These are phyloP conservation scores for Aplocera efformata DNA, from an alignment of 2,888 invertebrate species.

Conservation along the genomic window DNA sequence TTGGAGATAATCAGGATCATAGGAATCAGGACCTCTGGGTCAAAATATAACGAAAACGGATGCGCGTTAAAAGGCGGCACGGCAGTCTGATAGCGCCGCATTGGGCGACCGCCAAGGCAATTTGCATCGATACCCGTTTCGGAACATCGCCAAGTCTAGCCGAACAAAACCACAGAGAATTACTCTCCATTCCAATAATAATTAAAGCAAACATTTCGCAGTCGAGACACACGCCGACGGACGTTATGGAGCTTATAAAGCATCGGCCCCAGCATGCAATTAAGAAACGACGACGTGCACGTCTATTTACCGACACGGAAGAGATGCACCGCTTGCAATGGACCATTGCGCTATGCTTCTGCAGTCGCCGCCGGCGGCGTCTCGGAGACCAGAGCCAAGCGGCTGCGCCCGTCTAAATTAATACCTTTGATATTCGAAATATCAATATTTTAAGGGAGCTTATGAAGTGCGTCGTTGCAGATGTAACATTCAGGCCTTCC, in stretches of 20 bases:
- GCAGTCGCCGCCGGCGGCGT: slow-evolving; percentile 33
- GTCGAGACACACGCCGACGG: slow-evolving; percentile 70
- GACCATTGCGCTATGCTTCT: slow-evolving; percentile 63
- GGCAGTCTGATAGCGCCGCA: slow-evolving; percentile 65
- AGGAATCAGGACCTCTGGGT: slow-evolving; percentile 31
- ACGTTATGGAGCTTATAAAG: slow-evolving; percentile 79
- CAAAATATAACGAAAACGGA: slow-evolving; percentile 59
- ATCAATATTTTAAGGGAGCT: slow-evolving; percentile 75
- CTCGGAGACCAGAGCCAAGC: slow-evolving; percentile 53
- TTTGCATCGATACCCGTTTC: slow-evolving; percentile 80
- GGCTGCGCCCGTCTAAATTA: slow-evolving; percentile 65
- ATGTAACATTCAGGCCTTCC: slow-evolving; percentile 61
- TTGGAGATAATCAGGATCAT: not conserved
- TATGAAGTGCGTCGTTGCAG: slow-evolving; percentile 63
- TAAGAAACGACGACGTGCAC: slow-evolving; percentile 74
- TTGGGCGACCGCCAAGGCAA: slow-evolving; percentile 79
- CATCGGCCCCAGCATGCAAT: slow-evolving; percentile 73
- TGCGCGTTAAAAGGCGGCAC: slow-evolving; percentile 47
- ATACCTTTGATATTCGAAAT: slow-evolving; percentile 77
- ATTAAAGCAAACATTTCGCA: slow-evolving; percentile 80
- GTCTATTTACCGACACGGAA: slow-evolving; percentile 79
- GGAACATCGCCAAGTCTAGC: slow-evolving; percentile 81
- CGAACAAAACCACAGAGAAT: slow-evolving; percentile 80
- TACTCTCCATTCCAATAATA: slow-evolving; percentile 81
- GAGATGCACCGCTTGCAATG: slow-evolving; percentile 72